These are phyloP conservation scores for Trematocara stigmaticum DNA, from an alignment of 2,113 vertebrate genomes.

Conservation along the genomic window DNA sequence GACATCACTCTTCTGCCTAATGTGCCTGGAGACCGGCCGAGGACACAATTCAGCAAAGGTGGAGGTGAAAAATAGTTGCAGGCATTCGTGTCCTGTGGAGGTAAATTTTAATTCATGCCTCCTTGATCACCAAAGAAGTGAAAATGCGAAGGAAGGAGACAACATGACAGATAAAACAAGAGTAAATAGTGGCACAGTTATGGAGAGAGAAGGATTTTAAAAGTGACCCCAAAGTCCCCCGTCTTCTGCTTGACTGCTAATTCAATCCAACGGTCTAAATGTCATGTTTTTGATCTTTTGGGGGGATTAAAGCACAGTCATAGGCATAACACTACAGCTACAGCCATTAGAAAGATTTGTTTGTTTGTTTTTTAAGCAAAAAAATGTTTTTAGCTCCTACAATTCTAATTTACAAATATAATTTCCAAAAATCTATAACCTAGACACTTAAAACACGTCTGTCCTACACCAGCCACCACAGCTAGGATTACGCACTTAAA, in stretches of 20 bases:
- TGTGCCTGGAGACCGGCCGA: accelerated
- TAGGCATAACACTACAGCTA: neutral
- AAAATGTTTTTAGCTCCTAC: neutral
- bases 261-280: neutral
- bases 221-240: neutral
- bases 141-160: neutral
- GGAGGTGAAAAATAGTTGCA: neutral
- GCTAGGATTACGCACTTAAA: neutral
- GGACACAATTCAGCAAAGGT: neutral
- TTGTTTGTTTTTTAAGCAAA: neutral
- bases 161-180: neutral
- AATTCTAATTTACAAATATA: neutral
- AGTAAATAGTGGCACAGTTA: neutral
- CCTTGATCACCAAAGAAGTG: neutral
- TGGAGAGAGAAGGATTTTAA: neutral
- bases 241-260: neutral
- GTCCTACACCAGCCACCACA: neutral
- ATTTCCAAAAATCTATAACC: neutral
- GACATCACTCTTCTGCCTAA: accelerated
- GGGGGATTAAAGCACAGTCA: neutral
- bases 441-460: neutral
- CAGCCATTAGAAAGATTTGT: neutral
- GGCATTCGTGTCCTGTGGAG: accelerated
- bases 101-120: neutral
- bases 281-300: neutral